These are phyloP conservation scores for Perizoma flavofasciatum DNA, from an alignment of 2,888 invertebrate species.

Conservation along the genomic window DNA sequence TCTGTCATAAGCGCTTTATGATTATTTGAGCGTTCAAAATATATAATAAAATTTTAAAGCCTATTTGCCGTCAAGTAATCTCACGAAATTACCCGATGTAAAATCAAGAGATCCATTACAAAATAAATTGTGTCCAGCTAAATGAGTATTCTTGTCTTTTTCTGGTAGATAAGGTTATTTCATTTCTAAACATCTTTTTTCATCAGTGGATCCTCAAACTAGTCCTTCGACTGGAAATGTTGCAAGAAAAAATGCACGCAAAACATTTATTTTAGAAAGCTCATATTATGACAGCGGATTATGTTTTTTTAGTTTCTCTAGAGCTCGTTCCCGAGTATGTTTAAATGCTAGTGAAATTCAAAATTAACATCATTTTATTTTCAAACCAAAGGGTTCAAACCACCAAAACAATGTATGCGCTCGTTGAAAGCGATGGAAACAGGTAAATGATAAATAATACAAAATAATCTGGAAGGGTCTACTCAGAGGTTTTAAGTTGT, in stretches of 20 bases:
- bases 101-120: slow-evolving; percentile 50
- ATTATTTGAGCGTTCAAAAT: slow-evolving; percentile 75
- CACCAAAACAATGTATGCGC: slow-evolving; percentile 17
- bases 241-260: no score
- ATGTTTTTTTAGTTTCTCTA: no score
- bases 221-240: neutral
- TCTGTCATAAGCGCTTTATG: slow-evolving; percentile 76
- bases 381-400: slow-evolving; percentile 8
- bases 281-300: no score
- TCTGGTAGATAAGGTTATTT: slow-evolving; percentile 25
- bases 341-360: neutral
- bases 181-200: slow-evolving; percentile 25
- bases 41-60: slow-evolving; percentile 73
- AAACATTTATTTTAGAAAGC: no score
- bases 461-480: slow-evolving; percentile 56
- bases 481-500: slow-evolving; percentile 56
- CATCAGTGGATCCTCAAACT: slow-evolving; percentile 11
- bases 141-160: slow-evolving; percentile 28
- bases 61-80: slow-evolving; percentile 65
- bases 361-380: slow-evolving; percentile 6
- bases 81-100: slow-evolving; percentile 58
- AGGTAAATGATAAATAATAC: slow-evolving; percentile 59
- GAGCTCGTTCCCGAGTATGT: no score
- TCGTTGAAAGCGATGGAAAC: slow-evolving; percentile 34
- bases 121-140: slow-evolving; percentile 47